phyloP scores from a whole-genome alignment of 2,888 invertebrate species.

The Mycalesis mineus region DNA sequence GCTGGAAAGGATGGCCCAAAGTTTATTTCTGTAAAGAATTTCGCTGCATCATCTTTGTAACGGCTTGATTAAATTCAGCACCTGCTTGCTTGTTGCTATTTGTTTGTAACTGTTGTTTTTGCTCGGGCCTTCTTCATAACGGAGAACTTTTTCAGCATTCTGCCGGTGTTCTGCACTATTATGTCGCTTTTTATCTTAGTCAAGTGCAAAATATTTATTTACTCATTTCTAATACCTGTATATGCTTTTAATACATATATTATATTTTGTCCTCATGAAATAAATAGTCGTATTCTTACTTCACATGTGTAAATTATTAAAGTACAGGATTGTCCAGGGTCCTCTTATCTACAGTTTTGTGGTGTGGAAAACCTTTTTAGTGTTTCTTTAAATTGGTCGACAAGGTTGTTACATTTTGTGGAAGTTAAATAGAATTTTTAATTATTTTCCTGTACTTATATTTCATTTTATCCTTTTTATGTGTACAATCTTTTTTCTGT shows the following conservation, averaged over 20 bases:
- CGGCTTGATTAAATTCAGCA: not conserved
- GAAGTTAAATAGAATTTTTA: no score
- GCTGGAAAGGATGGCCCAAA: conserved; percentile 4
- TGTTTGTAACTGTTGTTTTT: not conserved
- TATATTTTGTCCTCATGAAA: not conserved
- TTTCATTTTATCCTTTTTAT: no score
- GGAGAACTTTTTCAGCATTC: not conserved
- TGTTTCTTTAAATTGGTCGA: no score
- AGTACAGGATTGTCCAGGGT: no score
- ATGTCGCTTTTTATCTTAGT: not conserved
- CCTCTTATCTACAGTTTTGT: no score
- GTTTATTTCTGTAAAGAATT: not conserved
- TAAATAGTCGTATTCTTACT: no score
- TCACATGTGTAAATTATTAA: no score
- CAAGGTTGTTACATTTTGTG: no score
- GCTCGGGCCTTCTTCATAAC: not conserved
- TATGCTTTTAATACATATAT: not conserved
- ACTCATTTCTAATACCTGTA: not conserved
- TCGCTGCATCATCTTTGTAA: not conserved
- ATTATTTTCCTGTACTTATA: no score
- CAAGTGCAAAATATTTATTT: not conserved
- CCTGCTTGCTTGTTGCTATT: conserved; percentile 1
- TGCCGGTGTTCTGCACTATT: not conserved
- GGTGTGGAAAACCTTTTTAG: no score
- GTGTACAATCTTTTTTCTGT: no score